Evolutionary conservation across 2,797 vertebrate genomes (phyloP), one percentile per base, ranked within the genome.

Genomic region (Notamacropus eugenii): DNA sequence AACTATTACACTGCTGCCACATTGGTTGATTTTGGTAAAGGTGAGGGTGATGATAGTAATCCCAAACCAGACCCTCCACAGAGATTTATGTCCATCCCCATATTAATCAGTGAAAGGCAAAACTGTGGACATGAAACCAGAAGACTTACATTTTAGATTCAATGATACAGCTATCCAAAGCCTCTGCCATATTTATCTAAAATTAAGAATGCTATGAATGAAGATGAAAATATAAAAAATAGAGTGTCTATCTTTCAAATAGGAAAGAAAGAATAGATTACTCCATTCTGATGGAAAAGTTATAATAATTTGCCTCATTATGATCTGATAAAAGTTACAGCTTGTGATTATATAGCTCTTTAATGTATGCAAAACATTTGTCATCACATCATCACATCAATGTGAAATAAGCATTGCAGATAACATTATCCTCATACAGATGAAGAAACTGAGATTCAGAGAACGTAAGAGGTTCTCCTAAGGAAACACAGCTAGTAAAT

Each of bases 1-100:
- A 91, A 52, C 94, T 96, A 62, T 93, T 67, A 58, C 54, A 94
- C 90, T 31, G 46, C 59, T 94, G 55, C 93, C 52, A 90, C 29
- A 4, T 54, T 92, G 92, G 57, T 31, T 94, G 56, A 87, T 54
- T 93, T 95, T 93, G 95, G 96, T 91, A 59, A 92, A 93, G 91
- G 54, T 9, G 11, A 19, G 11, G 67, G 58, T 95, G 95, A 93
- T 95, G 95, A 93, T 40, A 57, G 57, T 93, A 90, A 96, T 96
- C 92, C 52, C 91, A 95, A 95, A 90, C 6, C 52, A 59, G 91
- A 29, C 59, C 90, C 90, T 95, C 93, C 3, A 40, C 27, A 93
- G 90, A 91, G n/a, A 91, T 95, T 92, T 97, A 46, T 82, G 74
- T 19, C 19, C 74, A 46, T 4, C 19, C 22, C 29, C 40, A 82